These are phyloP conservation scores for Campylomormyrus numenius DNA, from an alignment of 2,113 vertebrate genomes.

Conservation along the genomic window DNA sequence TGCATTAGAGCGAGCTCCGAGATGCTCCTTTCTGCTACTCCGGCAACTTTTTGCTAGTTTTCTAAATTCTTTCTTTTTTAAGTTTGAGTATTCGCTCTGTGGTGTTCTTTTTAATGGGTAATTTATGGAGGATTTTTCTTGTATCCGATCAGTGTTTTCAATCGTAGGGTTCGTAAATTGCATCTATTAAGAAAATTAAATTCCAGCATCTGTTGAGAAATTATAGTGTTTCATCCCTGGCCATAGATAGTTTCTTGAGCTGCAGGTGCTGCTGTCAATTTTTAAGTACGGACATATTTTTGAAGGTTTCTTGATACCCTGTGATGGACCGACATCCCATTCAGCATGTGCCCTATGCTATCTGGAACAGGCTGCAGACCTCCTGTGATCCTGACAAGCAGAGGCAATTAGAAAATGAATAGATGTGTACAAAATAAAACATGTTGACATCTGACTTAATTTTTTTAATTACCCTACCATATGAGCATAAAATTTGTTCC, in stretches of 20 bases:
- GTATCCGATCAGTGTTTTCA: neutral
- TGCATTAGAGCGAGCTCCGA: slow-evolving; percentile 54
- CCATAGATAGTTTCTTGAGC: neutral
- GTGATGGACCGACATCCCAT: neutral
- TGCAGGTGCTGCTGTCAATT: neutral
- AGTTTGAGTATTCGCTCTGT: neutral
- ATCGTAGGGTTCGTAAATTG: neutral
- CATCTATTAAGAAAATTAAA: neutral
- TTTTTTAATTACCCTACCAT: neutral
- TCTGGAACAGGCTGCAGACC: neutral
- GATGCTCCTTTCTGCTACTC: slow-evolving; percentile 45
- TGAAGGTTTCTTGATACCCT: neutral
- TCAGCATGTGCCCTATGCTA: neutral
- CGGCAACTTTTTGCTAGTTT: slow-evolving; percentile 38
- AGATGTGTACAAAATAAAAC: neutral
- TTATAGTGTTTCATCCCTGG: neutral
- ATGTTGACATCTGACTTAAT: neutral
- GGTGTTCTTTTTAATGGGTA: neutral
- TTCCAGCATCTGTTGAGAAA: neutral
- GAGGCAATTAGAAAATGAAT: neutral
- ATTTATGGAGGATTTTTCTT: neutral
- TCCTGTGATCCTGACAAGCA: neutral
- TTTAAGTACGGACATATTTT: neutral
- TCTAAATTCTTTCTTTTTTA: neutral
- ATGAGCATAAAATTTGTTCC: neutral